Evolutionary conservation across 2,888 invertebrate genomes (phyloP), one percentile per base, ranked within the genome.

Genomic region (Exocentrus adspersus): DNA sequence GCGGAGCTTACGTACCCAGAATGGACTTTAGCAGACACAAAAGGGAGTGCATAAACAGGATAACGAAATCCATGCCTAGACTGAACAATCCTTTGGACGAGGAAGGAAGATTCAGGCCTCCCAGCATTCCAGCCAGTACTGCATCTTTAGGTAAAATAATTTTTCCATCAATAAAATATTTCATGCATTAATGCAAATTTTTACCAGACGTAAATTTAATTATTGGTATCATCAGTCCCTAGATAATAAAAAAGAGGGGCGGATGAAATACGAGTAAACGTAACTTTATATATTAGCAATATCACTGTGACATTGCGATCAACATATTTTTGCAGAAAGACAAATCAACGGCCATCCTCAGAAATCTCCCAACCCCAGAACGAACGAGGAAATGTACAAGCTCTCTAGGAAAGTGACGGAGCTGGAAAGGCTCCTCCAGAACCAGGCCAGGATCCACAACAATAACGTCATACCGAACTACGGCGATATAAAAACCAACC

Each of bases 1-100:
- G 92, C 71, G 89, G 90, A 0, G 87, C 88, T 2, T 92, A 90
- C 83, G 85, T 91, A 20, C 88, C 89, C 64, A 84, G 92, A 69
- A 87, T 87, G 60, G 87, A 87, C 68, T 85, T 86, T 78, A 84
- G 86, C 0, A 84, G 85, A 0, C 92, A 92, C 71, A 73, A 82
- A 32, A 81, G 80, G 60, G 84, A 85, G 64, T 87, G 85, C 79
- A 16, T 80, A 75, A 72, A 79, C 61, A 65, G 71, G 19, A 61
- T 60, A 10, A 46, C 61, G 51, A 61, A 65, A 58, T 59, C 69
- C 19, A 51, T 58, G 19, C 63, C 69, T 14, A 68, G 64, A 51
- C 46, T 65, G 12, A 20, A 56, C n/a, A n/a, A n/a, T n/a, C 48
- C 60, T 37, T 16, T 50, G 7, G 45, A 57, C 12, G 51, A 59